These are phyloP conservation scores for Hoplias malabaricus DNA, from an alignment of 2,113 vertebrate species.

Conservation along the genomic window DNA sequence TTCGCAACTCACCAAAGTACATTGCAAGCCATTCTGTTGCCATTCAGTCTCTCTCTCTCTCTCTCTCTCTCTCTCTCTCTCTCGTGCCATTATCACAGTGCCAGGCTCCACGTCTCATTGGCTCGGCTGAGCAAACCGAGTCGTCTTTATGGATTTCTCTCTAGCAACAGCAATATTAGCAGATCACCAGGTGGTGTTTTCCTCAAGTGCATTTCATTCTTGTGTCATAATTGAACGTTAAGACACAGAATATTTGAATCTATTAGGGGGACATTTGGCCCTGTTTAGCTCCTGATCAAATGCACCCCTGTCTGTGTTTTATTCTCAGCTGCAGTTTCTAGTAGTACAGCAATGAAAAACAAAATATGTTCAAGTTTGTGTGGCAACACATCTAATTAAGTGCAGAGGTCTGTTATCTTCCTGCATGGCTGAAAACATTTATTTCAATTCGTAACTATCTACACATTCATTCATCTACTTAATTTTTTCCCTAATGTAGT, in stretches of 20 bases:
- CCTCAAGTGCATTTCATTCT: background rate
- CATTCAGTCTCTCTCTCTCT: too few species aligned
- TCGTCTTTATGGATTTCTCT: background rate
- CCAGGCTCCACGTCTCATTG: background rate
- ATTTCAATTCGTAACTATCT: too few species aligned
- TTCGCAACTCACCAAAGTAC: too few species aligned
- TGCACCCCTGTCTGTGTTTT: background rate
- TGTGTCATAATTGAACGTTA: background rate
- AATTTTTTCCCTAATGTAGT: too few species aligned
- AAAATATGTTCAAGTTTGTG: too few species aligned
- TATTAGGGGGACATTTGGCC: background rate
- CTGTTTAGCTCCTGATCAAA: background rate
- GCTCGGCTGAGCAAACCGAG: constrained; percentile 6
- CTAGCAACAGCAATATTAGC: background rate
- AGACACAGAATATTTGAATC: background rate
- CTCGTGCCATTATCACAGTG: background rate
- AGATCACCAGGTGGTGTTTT: background rate
- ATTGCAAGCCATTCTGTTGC: too few species aligned
- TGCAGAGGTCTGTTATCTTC: too few species aligned
- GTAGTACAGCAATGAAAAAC: background rate
- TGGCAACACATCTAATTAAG: background rate
- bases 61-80: background rate
- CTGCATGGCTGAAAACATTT: too few species aligned
- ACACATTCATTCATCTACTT: too few species aligned
- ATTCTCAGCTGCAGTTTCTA: background rate